A percentile compares a stretch with the other conserved stretches of the same genome.
These are phyloP conservation scores for Physella acuta DNA, from an alignment of 1,140 invertebrate species.

Conservation along the genomic window DNA sequence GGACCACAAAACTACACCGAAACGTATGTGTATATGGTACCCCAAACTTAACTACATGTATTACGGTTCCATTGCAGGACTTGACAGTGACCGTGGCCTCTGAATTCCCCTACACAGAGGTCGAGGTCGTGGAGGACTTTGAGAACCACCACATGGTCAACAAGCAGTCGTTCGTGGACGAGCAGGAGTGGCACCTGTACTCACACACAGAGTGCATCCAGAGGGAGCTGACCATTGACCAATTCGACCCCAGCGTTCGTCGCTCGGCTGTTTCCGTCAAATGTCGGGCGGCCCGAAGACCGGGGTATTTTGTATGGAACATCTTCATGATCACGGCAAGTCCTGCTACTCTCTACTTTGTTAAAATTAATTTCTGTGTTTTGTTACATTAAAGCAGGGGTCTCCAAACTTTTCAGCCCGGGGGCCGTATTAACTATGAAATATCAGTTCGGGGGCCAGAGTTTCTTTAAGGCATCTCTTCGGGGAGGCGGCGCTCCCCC, in stretches of 20 bases:
- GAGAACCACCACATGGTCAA: slow-evolving; percentile 57
- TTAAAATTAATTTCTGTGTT: no score
- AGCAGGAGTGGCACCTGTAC: slow-evolving; percentile 60
- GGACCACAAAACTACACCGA: no score
- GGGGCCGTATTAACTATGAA: no score
- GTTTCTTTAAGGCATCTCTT: no score
- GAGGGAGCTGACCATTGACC: slow-evolving; percentile 53
- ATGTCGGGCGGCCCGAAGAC: slow-evolving; percentile 56
- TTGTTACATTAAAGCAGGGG: no score
- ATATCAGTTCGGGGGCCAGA: no score
- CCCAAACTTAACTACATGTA: no score
- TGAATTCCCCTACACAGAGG: slow-evolving; percentile 52
- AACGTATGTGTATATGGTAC: no score
- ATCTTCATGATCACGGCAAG: slow-evolving; percentile 60
- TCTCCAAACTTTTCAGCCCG: no score
- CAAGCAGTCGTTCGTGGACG: slow-evolving; percentile 58
- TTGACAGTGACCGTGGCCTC: slow-evolving; percentile 58
- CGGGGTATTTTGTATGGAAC: slow-evolving; percentile 61
- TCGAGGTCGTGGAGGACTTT: slow-evolving; percentile 55
- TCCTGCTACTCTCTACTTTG: no score
- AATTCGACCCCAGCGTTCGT: slow-evolving; percentile 52
- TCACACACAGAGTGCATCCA: slow-evolving; percentile 57
- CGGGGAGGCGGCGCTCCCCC: no score
- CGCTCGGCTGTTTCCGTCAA: slow-evolving; percentile 55
- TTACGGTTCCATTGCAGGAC: no score